Conservation (phyloP, 2,888 invertebrate species). For the Leptothorax acervorum region DNA sequence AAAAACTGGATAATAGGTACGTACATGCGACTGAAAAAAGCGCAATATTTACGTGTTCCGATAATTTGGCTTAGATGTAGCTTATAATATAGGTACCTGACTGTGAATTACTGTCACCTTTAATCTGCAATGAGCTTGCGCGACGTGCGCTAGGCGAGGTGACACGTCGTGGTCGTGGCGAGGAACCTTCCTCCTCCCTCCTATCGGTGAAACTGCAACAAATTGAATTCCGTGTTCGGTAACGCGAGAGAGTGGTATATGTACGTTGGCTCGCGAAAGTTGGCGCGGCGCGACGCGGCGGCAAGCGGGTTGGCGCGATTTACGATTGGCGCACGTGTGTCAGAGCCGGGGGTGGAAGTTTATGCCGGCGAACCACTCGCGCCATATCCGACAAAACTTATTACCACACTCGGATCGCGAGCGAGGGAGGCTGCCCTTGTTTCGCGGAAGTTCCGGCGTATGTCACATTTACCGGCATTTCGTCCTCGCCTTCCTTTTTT, state of each 20-base stretch:
- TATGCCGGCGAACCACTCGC: constrained; percentile 58
- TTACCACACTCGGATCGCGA: constrained; percentile 32
- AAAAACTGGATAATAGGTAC: not conserved
- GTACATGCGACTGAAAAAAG: not conserved
- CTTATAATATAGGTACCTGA: too few species aligned
- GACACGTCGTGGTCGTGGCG: constrained; percentile 25
- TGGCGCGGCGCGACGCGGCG: constrained; percentile 48
- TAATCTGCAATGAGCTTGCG: constrained; percentile 42
- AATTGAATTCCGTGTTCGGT: constrained; percentile 76
- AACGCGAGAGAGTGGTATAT: constrained; percentile 47
- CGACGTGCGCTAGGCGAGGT: constrained; percentile 29
- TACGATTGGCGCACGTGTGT: constrained; percentile 76
- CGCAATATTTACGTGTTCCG: not conserved
- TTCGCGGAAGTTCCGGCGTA: constrained; percentile 49
- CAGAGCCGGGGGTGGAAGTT: constrained; percentile 67
- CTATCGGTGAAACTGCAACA: constrained; percentile 59
- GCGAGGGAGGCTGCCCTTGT: constrained; percentile 55
- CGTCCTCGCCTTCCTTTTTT: constrained; percentile 7
- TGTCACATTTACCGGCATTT: constrained; percentile 19
- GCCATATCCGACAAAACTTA: constrained; percentile 63
- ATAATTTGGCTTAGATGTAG: too few species aligned
- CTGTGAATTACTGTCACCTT: constrained; percentile 41
- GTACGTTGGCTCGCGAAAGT: constrained; percentile 63
- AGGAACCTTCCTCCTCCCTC: not conserved
- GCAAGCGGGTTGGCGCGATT: constrained; percentile 68